A percentile compares a stretch with the other conserved stretches of the same genome.
phyloP scores from a whole-genome alignment of 2,797 vertebrate species.

The Enteromius unitaeniatus region DNA sequence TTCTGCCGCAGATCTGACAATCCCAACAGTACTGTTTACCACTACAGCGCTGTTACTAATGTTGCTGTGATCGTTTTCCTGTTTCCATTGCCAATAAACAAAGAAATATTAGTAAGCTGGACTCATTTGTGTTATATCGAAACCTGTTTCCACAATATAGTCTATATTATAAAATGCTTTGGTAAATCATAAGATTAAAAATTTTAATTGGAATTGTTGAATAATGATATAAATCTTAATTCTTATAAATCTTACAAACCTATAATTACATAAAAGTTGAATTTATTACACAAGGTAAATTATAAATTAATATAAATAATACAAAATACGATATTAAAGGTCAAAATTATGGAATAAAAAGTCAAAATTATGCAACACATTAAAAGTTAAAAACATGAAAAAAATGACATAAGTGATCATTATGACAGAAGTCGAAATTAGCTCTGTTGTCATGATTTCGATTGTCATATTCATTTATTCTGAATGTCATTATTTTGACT shows the following conservation, averaged over 20 bases:
- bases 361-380: background rate
- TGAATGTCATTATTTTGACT: background rate
- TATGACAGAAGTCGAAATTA: background rate
- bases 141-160: background rate
- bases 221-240: background rate
- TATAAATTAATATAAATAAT: background rate
- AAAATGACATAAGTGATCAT: background rate
- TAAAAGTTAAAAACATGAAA: background rate
- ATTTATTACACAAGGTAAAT: background rate
- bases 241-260: no score
- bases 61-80: slow-evolving; percentile 70
- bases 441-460: background rate
- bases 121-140: background rate
- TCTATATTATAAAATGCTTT: background rate
- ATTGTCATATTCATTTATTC: background rate
- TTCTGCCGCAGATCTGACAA: slow-evolving; percentile 74
- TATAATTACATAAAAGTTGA: background rate
- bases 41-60: slow-evolving; percentile 69
- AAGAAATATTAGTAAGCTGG: slow-evolving; percentile 66
- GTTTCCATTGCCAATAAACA: slow-evolving; percentile 75
- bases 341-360: background rate
- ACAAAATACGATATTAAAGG: background rate
- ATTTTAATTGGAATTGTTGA: background rate
- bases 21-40: slow-evolving; percentile 73
- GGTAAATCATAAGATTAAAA: background rate